Base-by-base conservation (phyloP, 2,797 vertebrate species). In the Adrianichthys oophorus region DNA sequence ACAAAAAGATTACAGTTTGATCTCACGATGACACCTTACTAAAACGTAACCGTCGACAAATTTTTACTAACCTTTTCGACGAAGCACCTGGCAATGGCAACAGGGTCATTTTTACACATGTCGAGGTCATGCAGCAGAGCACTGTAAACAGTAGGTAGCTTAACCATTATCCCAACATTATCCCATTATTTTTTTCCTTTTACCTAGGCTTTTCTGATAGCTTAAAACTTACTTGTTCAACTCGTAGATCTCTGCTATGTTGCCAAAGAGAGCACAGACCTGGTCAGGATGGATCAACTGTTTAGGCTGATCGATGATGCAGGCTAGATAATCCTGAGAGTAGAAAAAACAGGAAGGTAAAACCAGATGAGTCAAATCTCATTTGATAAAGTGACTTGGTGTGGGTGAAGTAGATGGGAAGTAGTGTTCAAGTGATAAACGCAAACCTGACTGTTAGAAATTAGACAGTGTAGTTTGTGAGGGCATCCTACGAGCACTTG, bases 241-340 rank as follows among this genome's bases (percentile, higher is more conserved):
- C 65, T 94, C 94, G 0, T 98, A 98, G 82, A 98, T 97, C 86
- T 93, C 95, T 80, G 98, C 96, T 0, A 98, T 98, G 91, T 98
- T 98, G 49, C 97, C 96, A 0, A 98, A 98, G 49, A 98, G 95
- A 5, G 92, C 88, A 1, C 94, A 94, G 65, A 98, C 97, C 88
- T 95, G 94, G 68, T 98, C 95, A 0, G 95, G 95, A 3, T 79
- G 82, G 74, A 98, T 91, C 0, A 88, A 84, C 0, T 96, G 87
- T 23, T 93, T 92, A 1, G 74, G 74, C 0, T 90, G 88, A 0
- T 98, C 97, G 0, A 98, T 98, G 85, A 98, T 95, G 80, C 94
- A 93, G 53, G 21, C 51, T n/a, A 67, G 64, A 21, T 66, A 66
- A 18, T 59, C 50, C 64, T 68, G 47, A 15, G 47, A 42, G 15